phyloP scores from a whole-genome alignment of 2,888 invertebrate genomes.

The Melanchra persicariae region DNA sequence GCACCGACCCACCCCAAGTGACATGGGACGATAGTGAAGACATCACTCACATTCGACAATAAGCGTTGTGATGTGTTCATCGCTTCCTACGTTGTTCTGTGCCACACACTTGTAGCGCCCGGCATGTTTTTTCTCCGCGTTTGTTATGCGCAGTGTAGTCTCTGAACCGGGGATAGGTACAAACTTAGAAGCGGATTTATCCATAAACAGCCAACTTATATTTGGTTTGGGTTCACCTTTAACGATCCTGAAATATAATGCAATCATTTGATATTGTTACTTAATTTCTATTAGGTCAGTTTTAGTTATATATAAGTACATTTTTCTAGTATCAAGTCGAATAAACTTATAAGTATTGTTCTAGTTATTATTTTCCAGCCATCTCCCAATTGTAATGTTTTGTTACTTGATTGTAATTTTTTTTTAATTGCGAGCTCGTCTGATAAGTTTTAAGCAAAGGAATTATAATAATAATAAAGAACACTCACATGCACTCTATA shows the following conservation, averaged over 20 bases:
- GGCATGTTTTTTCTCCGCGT: constrained; percentile 18
- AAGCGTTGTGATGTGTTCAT: constrained; percentile 43
- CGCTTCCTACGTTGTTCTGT: constrained; percentile 29
- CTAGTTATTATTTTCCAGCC: no score
- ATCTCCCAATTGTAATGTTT: no score
- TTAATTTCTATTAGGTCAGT: no score
- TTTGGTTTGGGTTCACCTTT: constrained; percentile 46
- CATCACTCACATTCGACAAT: constrained; percentile 55
- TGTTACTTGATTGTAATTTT: no score
- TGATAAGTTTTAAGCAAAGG: no score
- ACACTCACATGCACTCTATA: constrained; percentile 26
- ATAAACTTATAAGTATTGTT: no score
- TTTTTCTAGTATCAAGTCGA: no score
- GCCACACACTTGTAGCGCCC: constrained; percentile 53
- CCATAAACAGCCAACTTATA: constrained; percentile 46
- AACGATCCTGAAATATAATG: not conserved
- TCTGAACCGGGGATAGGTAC: constrained; percentile 6
- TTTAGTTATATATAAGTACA: no score
- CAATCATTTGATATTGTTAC: not conserved
- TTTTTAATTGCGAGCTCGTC: no score
- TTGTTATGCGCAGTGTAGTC: constrained; percentile 17
- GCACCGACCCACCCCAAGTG: no score
- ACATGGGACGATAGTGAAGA: not conserved
- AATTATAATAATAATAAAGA: no score
- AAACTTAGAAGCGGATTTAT: not conserved